Evolutionary conservation across 2,888 invertebrate genomes (phyloP).

Genomic region (Ormyrus thymus): DNA sequence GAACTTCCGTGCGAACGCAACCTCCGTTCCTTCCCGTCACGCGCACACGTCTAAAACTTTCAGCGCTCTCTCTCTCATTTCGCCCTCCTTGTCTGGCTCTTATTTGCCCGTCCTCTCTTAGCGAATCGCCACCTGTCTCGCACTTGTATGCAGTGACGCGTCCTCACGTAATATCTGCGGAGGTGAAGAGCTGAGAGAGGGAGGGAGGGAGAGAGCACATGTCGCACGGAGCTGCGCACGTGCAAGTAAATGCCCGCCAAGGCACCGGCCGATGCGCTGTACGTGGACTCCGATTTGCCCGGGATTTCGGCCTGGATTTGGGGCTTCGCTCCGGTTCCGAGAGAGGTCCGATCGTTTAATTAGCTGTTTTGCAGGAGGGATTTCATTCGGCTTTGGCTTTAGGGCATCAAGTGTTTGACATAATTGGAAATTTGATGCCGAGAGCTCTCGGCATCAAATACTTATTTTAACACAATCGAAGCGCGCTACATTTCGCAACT

Average conservation of each 20-base stretch:
- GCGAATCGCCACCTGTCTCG: constrained; percentile 25
- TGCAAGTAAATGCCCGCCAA: constrained; percentile 38
- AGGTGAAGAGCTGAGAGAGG: neutral
- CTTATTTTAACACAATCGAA: too few species aligned
- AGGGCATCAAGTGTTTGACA: too few species aligned
- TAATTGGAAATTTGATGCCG: too few species aligned
- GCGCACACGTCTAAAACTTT: constrained; percentile 1
- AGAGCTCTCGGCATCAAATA: too few species aligned
- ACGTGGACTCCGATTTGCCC: neutral
- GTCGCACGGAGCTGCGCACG: constrained; percentile 26
- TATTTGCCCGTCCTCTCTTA: constrained; percentile 14
- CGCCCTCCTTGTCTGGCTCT: neutral
- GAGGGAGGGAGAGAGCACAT: constrained; percentile 13
- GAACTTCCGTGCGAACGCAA: neutral
- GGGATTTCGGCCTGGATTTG: neutral
- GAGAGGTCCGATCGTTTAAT: neutral
- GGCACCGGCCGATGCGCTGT: too few species aligned
- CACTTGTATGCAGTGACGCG: constrained; percentile 24
- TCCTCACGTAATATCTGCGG: constrained; percentile 25
- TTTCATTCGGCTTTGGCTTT: too few species aligned
- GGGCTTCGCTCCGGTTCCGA: neutral
- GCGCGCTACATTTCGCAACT: too few species aligned
- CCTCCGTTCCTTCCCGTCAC: too few species aligned
- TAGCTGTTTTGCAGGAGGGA: neutral
- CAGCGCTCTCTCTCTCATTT: neutral